Base-by-base conservation (phyloP, 2,797 vertebrate species). In the Kryptopterus vitreolus region DNA sequence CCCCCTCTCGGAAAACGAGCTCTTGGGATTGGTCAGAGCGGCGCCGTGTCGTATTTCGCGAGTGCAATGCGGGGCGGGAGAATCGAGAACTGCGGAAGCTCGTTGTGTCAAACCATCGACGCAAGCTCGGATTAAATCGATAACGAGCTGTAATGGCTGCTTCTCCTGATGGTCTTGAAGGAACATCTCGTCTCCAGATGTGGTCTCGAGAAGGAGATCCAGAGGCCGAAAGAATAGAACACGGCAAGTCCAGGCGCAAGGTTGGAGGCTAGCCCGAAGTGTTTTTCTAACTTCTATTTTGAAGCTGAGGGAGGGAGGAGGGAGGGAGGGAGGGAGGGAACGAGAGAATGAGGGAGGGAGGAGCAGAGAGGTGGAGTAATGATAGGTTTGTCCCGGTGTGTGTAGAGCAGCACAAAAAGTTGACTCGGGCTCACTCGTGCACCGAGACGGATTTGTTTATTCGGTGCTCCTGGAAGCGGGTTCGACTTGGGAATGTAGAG, bases 401-500 rank as follows among this genome's bases (percentile, higher is more conserved):
- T 74, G 58, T 68, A 57, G 78, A 82, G 68, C 77, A 75, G 58
- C 46, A 62, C 43, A 68, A 63, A 85, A 85, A 86, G 87, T 88
- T 88, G 73, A 76, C 53, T 61, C 77, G 11, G 69, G 83, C 78
- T 66, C 65, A 6, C 10, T 43, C 38, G 38, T 43, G 38, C 38
- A 7, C 38, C 38, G 10, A 43, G 10, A 43, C 8, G 38, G 38
- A 43, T 43, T 43, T 43, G 7, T 0, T 9, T 43, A 82, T 89
- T 89, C 89, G 84, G 85, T 89, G 80, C 88, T 82, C 82, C 48
- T 77, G 79, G 48, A 53, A 88, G 87, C 88, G 90, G 84, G 92
- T 87, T 91, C 85, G 85, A 88, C 83, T 74, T 59, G 82, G 90
- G 63, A 89, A 93, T 83, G 83, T 81, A 82, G 81, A 35, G 13